phyloP scores from a whole-genome alignment of 2,888 invertebrate genomes.

The Erebia ligea region DNA sequence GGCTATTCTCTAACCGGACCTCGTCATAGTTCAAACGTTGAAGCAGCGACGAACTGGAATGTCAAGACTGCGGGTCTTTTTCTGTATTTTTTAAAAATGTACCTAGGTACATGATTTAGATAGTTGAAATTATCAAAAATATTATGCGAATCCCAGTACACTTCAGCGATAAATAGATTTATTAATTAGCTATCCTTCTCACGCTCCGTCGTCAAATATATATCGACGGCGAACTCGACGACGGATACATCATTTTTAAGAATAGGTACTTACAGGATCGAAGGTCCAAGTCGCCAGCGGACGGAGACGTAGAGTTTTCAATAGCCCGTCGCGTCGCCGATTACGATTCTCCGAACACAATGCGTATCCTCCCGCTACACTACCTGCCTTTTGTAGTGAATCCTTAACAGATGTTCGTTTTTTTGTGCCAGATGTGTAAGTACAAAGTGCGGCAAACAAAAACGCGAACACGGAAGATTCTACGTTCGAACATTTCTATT shows the following conservation, averaged over 20 bases:
- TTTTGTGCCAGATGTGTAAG: conserved; percentile 49
- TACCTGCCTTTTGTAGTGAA: conserved; percentile 54
- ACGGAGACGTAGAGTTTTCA: conserved; percentile 40
- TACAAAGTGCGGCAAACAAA: conserved; percentile 44
- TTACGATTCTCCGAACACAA: conserved; percentile 45
- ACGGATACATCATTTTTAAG: background rate
- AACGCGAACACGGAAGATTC: conserved; percentile 39
- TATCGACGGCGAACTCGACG: background rate
- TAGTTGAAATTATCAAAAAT: too few species aligned
- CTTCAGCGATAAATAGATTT: too few species aligned
- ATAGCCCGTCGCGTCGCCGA: conserved; percentile 45
- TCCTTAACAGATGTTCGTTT: conserved; percentile 52
- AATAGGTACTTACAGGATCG: background rate
- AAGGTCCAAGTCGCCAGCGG: conserved; percentile 25
- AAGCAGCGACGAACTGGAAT: background rate
- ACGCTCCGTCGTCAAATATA: too few species aligned
- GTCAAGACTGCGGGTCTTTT: background rate
- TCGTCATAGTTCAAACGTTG: background rate
- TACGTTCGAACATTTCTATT: conserved; percentile 41
- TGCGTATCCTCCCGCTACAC: conserved; percentile 41
- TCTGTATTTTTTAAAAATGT: too few species aligned
- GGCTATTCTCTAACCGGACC: background rate
- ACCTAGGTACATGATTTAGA: too few species aligned
- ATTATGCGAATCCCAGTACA: too few species aligned
- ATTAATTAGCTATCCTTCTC: too few species aligned